Conservation (phyloP, 2,113 vertebrate genomes). For the Fukomys damarensis region DNA sequence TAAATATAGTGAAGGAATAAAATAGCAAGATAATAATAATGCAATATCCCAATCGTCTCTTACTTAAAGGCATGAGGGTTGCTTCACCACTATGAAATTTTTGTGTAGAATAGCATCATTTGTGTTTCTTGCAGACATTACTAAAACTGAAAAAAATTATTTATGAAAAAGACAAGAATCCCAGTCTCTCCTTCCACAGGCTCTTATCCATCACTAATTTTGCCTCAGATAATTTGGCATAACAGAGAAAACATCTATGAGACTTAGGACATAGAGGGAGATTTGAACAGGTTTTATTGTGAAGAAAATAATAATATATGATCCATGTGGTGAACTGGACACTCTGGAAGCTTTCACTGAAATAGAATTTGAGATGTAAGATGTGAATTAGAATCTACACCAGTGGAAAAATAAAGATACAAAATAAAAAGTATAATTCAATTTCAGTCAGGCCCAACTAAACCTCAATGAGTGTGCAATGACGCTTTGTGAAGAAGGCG, state of each 20-base stretch:
- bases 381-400: background rate
- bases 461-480: background rate
- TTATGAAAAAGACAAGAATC: background rate
- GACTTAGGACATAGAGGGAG: background rate
- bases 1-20: background rate
- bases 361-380: background rate
- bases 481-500: background rate
- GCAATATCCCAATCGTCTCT: background rate
- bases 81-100: background rate
- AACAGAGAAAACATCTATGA: background rate
- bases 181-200: rapidly evolving
- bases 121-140: background rate
- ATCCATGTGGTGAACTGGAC: background rate
- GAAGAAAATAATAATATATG: background rate
- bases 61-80: background rate
- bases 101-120: background rate
- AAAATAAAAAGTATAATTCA: background rate
- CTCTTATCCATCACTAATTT: background rate
- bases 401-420: background rate
- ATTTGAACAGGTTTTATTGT: background rate
- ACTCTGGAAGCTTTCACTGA: background rate
- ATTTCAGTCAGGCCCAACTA: background rate
- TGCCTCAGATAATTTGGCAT: background rate
- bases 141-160: background rate
- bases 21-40: background rate